These are phyloP conservation scores for Eumaeus atala DNA, from an alignment of 1,140 invertebrate genomes.

Conservation along the genomic window DNA sequence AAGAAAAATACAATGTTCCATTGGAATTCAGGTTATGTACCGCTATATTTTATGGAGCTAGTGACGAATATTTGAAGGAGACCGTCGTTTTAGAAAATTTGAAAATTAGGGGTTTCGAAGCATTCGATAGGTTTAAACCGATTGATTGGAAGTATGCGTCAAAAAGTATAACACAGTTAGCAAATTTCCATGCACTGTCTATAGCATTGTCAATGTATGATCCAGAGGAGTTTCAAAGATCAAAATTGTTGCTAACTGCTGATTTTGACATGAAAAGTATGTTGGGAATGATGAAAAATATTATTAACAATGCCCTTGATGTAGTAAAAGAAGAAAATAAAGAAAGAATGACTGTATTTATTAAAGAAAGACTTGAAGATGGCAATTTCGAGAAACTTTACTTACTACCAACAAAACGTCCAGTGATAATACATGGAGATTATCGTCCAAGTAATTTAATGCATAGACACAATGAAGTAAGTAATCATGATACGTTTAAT, in stretches of 20 bases:
- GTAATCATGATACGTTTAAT: not conserved
- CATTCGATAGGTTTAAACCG: conserved; percentile 32
- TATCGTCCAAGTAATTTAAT: conserved; percentile 49
- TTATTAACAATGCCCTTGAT: conserved; percentile 4
- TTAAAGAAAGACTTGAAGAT: conserved; percentile 11
- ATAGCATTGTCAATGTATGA: conserved; percentile 25
- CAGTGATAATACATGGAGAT: conserved; percentile 44
- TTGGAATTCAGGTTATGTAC: not conserved
- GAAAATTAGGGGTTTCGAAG: conserved; percentile 23
- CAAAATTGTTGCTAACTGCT: not conserved
- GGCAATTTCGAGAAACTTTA: conserved; percentile 20
- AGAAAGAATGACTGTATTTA: conserved; percentile 23
- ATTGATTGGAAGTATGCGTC: conserved; percentile 38
- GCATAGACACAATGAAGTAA: conserved; percentile 31
- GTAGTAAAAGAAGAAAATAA: conserved; percentile 21
- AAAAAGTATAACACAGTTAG: conserved; percentile 28
- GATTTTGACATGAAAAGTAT: not conserved
- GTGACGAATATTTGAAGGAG: conserved; percentile 24
- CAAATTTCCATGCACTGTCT: conserved; percentile 41
- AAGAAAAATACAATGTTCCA: conserved; percentile 26
- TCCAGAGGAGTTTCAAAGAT: conserved; percentile 25
- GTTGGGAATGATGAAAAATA: not conserved
- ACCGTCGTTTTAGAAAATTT: conserved; percentile 39
- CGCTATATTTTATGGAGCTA: conserved; percentile 30
- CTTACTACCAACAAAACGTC: conserved; percentile 20